Percentiles rank a stretch among this genome's conserved stretches.
Conservation (phyloP, 1,140 invertebrate genomes). For the Lepidurus apus region DNA sequence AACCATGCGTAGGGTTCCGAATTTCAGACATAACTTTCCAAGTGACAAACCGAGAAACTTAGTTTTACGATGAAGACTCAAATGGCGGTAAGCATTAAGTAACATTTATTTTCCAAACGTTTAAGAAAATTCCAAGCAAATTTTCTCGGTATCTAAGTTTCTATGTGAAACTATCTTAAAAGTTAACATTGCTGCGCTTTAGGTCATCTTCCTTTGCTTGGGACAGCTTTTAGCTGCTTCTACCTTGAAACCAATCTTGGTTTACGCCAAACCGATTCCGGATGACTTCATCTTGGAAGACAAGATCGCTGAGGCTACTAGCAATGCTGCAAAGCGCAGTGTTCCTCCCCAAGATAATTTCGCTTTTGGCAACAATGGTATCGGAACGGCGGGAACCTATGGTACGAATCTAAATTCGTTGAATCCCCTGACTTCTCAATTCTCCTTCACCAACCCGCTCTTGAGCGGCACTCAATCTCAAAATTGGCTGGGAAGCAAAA, state of each 20-base stretch:
- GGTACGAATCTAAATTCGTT: neutral
- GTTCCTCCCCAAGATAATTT: neutral
- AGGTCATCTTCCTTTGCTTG: neutral
- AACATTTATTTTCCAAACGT: neutral
- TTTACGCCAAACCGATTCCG: neutral
- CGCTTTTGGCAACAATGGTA: neutral
- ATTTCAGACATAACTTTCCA: neutral
- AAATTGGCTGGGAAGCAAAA: neutral
- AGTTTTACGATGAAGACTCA: neutral
- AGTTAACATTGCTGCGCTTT: too few species aligned
- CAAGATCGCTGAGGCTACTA: neutral
- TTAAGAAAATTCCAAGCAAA: too few species aligned
- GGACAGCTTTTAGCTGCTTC: conserved; percentile 6
- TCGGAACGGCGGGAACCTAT: neutral
- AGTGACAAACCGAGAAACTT: neutral
- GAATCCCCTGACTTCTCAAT: neutral
- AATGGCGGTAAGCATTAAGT: neutral
- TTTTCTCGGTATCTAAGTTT: too few species aligned
- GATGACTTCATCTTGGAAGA: neutral
- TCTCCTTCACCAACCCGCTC: neutral
- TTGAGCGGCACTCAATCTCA: neutral
- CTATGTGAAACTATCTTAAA: too few species aligned
- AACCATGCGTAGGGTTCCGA: neutral
- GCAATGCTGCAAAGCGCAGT: neutral
- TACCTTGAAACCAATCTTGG: neutral